Conservation (phyloP, 2,888 invertebrate species). For the Mythimna vitellina region DNA sequence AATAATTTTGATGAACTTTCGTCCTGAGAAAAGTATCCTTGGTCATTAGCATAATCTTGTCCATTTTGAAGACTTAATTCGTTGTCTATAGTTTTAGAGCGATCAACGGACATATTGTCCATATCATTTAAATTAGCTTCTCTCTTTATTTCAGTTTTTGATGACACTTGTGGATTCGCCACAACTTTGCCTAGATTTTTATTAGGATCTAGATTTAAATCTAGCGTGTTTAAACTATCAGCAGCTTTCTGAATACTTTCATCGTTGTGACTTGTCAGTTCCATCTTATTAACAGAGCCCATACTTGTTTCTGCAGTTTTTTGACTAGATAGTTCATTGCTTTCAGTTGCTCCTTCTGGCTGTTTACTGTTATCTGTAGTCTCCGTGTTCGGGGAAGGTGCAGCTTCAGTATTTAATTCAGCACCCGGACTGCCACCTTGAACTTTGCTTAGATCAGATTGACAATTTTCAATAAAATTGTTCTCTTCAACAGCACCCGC, state of each 20-base stretch:
- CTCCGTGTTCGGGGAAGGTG: constrained; percentile 65
- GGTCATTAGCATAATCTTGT: constrained; percentile 69
- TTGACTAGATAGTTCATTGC: constrained; percentile 66
- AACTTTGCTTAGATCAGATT: constrained; percentile 79
- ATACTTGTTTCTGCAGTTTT: constrained; percentile 70
- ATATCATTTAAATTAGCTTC: constrained; percentile 75
- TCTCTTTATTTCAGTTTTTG: constrained; percentile 81
- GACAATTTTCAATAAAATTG: constrained; percentile 77
- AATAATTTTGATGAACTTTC: constrained; percentile 73
- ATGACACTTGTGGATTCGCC: constrained; percentile 62
- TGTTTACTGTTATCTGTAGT: constrained; percentile 72
- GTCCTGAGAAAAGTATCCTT: constrained; percentile 72
- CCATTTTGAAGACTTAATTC: constrained; percentile 60
- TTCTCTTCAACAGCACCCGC: constrained; percentile 83
- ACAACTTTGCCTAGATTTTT: constrained; percentile 67
- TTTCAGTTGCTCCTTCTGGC: constrained; percentile 69
- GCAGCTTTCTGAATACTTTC: constrained; percentile 64
- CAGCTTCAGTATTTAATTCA: constrained; percentile 71
- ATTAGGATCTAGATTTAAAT: constrained; percentile 61
- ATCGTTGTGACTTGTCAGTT: constrained; percentile 60
- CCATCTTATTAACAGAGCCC: constrained; percentile 68
- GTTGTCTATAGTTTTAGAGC: constrained; percentile 66
- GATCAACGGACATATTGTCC: constrained; percentile 63
- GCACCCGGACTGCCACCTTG: constrained; percentile 72
- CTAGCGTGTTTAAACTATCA: constrained; percentile 60